Base-by-base conservation (phyloP, 2,797 vertebrate species). In the Pangasius macronema region DNA sequence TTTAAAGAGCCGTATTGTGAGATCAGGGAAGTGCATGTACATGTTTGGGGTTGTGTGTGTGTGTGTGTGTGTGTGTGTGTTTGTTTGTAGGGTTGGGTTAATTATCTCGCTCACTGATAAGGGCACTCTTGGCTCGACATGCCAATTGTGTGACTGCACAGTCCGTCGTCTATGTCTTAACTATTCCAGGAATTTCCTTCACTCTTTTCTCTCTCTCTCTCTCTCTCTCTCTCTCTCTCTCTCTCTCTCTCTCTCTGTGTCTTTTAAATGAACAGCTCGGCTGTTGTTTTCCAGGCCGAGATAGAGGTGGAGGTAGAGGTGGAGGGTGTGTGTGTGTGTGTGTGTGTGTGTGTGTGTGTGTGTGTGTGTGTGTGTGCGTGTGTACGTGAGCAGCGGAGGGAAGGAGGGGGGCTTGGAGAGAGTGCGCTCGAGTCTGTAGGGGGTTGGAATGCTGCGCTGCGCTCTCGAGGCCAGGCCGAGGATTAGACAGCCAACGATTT, bases 101-200 rank as follows among this genome's bases (percentile, higher is more conserved):
- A 89, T 90, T 88, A 88, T 86, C 79, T 90, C 83, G n/a, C 39
- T 84, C 18, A 5, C 85, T 90, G 90, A 91, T 91, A 91, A 91
- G 88, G 79, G 86, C 70, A 49, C 90, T 88, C 79, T 90, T 88
- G 89, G 88, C 90, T 90, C 75, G 39, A 73, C 72, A 42, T 68
- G 72, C 84, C 61, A 79, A 61, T 90, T 91, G 76, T 87, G 81
- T 88, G 90, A 87, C 87, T 88, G 86, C 61, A 68, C 86, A 89
- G 55, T 83, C 87, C 57, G 87, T 57, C 80, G 53, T 90, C 84
- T 75, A 75, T 82, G 87, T 87, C 83, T 89, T 79, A 91, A 89
- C 83, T 91, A 91, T 91, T 91, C 86, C 83, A 90, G 87, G 91
- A 91, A 91, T 91, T 90, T 91, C 90, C 91, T 90, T 90, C 79